Conservation (phyloP, 2,113 vertebrate species). For the Xiphias gladius region DNA sequence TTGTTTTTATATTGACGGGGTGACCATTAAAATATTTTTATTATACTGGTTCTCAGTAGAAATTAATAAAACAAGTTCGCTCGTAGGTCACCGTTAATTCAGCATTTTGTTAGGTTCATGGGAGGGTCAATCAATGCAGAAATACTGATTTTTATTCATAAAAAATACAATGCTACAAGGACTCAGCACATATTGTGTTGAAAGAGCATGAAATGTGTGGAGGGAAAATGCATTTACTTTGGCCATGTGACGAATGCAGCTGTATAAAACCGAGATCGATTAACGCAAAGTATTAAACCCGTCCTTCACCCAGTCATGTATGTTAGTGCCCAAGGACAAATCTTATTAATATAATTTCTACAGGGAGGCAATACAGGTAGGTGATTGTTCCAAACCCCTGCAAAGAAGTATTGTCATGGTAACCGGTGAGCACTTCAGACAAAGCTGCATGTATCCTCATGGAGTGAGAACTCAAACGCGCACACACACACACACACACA, state of each 20-base stretch:
- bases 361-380: conserved; percentile 50
- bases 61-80: not conserved
- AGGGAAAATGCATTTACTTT: conserved; percentile 1
- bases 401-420: conserved; percentile 82
- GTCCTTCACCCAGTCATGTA: conserved; percentile 20
- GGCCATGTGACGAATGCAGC: conserved; percentile 15
- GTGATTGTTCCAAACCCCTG: conserved; percentile 73
- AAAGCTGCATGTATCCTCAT: conserved; percentile 53
- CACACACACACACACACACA: conserved; percentile 41
- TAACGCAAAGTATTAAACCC: conserved; percentile 45
- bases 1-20: not conserved
- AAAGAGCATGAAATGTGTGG: not conserved
- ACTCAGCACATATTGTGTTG: conserved; percentile 15
- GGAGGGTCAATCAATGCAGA: not conserved
- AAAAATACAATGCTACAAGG: conserved; percentile 24
- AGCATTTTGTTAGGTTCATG: not conserved
- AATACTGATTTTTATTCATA: conserved; percentile 48
- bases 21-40: conserved; percentile 7
- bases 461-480: conserved; percentile 40
- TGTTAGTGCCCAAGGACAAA: conserved; percentile 61
- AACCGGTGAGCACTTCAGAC: conserved; percentile 77
- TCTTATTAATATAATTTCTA: conserved; percentile 57
- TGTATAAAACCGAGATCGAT: conserved; percentile 48
- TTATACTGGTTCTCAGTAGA: not conserved
- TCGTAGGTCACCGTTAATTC: not conserved